phyloP scores from a whole-genome alignment of 2,797 vertebrate species.

The Graptemys geographica region DNA sequence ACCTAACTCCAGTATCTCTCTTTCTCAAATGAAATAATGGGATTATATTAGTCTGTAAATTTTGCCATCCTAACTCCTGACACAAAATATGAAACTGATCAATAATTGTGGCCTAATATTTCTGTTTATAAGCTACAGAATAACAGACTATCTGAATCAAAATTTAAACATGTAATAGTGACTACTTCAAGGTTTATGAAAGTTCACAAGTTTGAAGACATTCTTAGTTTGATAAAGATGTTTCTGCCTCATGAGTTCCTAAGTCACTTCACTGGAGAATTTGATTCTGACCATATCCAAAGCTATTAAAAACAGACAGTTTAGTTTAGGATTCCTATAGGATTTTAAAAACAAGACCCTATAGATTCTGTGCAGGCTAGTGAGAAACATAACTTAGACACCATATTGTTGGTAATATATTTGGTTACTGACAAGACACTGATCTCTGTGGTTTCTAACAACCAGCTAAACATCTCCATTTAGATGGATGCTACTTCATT shows the following conservation, averaged over 20 bases:
- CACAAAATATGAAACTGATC: neutral
- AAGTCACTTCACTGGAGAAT: constrained; percentile 5
- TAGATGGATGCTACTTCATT: neutral
- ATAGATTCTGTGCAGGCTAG: constrained; percentile 18
- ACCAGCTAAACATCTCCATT: neutral
- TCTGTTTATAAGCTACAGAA: neutral
- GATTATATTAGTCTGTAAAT: rapidly evolving
- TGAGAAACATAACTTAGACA: constrained; percentile 44
- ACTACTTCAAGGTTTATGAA: neutral
- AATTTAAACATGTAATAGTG: rapidly evolving
- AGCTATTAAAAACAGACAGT: neutral
- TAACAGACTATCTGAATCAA: neutral
- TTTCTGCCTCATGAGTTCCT: neutral
- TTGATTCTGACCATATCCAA: neutral
- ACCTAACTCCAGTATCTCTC: rapidly evolving
- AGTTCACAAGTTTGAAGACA: neutral
- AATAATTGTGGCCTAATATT: neutral
- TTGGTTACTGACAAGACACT: neutral
- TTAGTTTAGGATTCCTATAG: neutral
- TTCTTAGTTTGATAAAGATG: neutral
- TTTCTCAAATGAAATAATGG: neutral
- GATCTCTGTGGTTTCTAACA: neutral
- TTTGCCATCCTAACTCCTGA: neutral
- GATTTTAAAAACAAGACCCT: constrained; percentile 3
- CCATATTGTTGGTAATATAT: neutral